Base-by-base conservation (phyloP, 2,888 invertebrate species). In the Plusia festucae region DNA sequence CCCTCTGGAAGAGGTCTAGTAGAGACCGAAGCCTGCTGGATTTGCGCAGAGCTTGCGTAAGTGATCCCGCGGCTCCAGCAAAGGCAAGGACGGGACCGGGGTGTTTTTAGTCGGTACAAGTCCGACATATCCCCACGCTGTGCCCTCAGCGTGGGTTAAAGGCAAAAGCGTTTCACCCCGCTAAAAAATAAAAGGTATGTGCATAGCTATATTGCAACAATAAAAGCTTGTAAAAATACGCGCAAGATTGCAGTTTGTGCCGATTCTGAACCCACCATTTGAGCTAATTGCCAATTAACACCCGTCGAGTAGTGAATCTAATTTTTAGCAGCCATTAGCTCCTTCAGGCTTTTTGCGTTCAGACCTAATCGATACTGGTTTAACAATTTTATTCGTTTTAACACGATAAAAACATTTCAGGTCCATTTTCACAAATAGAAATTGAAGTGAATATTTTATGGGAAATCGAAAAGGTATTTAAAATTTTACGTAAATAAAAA, bases 231-330 rank as follows among this genome's bases (percentile, higher is more conserved):
- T 75, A 67, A 61, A 15, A 56, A 32, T 63, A 57, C 60, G 60
- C 65, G 44, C 51, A 58, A 61, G 46, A 60, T 78, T 65, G 65
- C 62, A 60, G 53, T 78, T 63, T 60, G 59, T 65, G 60, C 72
- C 63, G 55, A 15, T 53, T 49, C 53, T 65, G 34, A 59, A 60
- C 59, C 64, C 66, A 71, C 75, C 73, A 78, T 84, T 85, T 80
- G 75, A 78, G 70, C 81, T 86, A 88, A 88, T 88, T 85, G 86
- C 66, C 87, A 87, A 87, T 88, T 88, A 87, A 78, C 85, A 82
- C 79, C 64, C 77, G 78, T 69, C 76, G 74, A 73, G 71, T 68
- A 80, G 78, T 81, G 82, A 67, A 85, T 85, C 82, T 82, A 81
- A 85, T 86, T 85, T 84, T 85, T 83, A 80, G 73, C 55, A 73